These are phyloP conservation scores for Abscondita cerata DNA, from an alignment of 2,888 invertebrate genomes.

Conservation along the genomic window DNA sequence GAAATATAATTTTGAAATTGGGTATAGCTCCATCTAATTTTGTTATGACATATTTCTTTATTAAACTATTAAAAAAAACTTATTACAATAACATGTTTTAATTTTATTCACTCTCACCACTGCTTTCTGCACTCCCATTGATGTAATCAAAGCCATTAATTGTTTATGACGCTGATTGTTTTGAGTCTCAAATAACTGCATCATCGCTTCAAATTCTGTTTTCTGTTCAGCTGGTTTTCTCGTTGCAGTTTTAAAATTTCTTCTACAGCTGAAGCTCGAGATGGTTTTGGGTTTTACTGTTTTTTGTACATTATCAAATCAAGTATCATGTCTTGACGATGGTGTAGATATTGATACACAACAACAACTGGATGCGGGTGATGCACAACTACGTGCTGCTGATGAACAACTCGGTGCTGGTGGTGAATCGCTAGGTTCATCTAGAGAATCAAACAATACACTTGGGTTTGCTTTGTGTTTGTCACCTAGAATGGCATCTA, in stretches of 20 bases:
- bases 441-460: no score
- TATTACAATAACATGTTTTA: no score
- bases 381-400: no score
- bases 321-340: conserved; percentile 2
- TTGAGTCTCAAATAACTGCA: background rate
- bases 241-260: conserved; percentile 2
- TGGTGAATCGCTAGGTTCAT: no score
- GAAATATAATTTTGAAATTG: background rate
- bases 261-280: conserved; percentile 4
- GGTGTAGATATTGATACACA: background rate
- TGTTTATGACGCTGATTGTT: conserved; percentile 5
- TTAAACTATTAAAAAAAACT: no score
- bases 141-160: conserved; percentile 5
- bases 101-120: background rate
- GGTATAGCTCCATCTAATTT: no score
- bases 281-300: conserved; percentile 10
- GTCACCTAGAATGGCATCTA: no score
- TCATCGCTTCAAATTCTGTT: background rate
- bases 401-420: no score
- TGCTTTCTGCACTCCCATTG: background rate
- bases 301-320: conserved; percentile 2
- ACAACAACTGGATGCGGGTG: no score
- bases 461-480: no score
- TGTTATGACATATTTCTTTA: no score
- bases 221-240: conserved; percentile 2